Percentiles rank a stretch among this genome's conserved stretches.
Evolutionary conservation across 2,888 invertebrate species (phyloP).

Genomic region (Pantelozetes paolii): DNA sequence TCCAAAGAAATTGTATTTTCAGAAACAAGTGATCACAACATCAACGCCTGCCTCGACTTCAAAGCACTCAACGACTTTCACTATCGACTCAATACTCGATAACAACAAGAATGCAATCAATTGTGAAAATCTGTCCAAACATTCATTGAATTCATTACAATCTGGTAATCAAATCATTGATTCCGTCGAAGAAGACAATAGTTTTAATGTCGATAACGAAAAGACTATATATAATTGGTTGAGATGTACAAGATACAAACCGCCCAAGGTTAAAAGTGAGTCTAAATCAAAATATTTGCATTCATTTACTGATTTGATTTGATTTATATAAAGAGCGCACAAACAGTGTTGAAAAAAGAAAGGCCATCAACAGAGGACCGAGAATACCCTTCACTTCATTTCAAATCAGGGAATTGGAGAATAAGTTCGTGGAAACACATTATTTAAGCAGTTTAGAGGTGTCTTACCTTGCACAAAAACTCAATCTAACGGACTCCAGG

Average conservation of each 20-base stretch:
- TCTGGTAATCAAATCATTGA: background rate
- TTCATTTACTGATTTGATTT: background rate
- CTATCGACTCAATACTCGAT: slow-evolving; percentile 27
- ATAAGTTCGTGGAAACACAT: slow-evolving; percentile 63
- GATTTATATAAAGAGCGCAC: background rate
- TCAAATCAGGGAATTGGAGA: slow-evolving; percentile 65
- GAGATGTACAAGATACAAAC: slow-evolving; percentile 34
- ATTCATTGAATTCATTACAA: background rate
- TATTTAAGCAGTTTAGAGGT: slow-evolving; percentile 69
- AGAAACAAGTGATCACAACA: background rate
- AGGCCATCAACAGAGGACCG: slow-evolving; percentile 52
- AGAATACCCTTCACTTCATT: slow-evolving; percentile 69
- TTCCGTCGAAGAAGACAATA: background rate
- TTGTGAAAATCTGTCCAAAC: background rate
- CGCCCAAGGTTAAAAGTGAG: slow-evolving; percentile 37
- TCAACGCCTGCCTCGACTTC: background rate
- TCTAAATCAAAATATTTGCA: background rate
- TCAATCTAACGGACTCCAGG: slow-evolving; percentile 65
- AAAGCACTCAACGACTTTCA: background rate
- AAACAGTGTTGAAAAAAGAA: background rate
- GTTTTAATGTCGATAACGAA: background rate
- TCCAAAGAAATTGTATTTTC: slow-evolving; percentile 5
- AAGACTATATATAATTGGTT: slow-evolving; percentile 29
- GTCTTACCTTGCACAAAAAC: slow-evolving; percentile 60
- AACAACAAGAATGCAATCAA: background rate